Evolutionary conservation across 2,113 vertebrate species (phyloP).

Genomic region (Centropristis striata): DNA sequence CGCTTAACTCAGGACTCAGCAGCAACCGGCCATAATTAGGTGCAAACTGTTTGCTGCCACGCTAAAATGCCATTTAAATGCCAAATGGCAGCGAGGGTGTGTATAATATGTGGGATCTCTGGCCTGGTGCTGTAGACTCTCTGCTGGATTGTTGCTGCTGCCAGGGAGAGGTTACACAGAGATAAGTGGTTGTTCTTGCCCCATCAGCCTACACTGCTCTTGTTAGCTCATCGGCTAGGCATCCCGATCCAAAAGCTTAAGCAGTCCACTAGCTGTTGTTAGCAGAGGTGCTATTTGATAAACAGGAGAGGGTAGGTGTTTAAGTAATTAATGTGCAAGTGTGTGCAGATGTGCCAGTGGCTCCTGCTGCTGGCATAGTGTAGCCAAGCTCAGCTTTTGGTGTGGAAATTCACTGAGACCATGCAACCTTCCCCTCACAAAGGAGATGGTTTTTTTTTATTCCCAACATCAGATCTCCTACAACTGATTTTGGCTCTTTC

Average conservation of each 20-base stretch:
- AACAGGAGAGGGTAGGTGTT: slow-evolving; percentile 48
- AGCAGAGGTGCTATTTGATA: slow-evolving; percentile 39
- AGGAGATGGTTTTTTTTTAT: slow-evolving; percentile 2
- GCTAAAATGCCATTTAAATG: slow-evolving; percentile 83
- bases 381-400: slow-evolving; percentile 17
- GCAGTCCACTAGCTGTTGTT: slow-evolving; percentile 41
- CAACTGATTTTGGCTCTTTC: slow-evolving; percentile 42
- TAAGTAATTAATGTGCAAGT: slow-evolving; percentile 47
- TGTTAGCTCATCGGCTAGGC: slow-evolving; percentile 46
- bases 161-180: slow-evolving; percentile 50
- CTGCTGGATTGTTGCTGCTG: slow-evolving; percentile 53
- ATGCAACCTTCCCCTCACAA: slow-evolving; percentile 10
- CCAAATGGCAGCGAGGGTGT: slow-evolving; percentile 65
- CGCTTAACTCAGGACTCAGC: slow-evolving; percentile 53
- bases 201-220: slow-evolving; percentile 43
- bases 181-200: slow-evolving; percentile 65
- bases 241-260: slow-evolving; percentile 49
- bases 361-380: slow-evolving; percentile 19
- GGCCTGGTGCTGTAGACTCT: slow-evolving; percentile 55
- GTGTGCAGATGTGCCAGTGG: slow-evolving; percentile 10
- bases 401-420: slow-evolving; percentile 25
- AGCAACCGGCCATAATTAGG: slow-evolving; percentile 74
- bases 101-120: slow-evolving; percentile 63
- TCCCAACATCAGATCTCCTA: slow-evolving; percentile 4
- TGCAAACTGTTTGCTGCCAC: slow-evolving; percentile 76